Percentiles rank a stretch among this genome's conserved stretches.
These are phyloP conservation scores for Naja naja DNA, from an alignment of 2,113 vertebrate genomes.

Conservation along the genomic window DNA sequence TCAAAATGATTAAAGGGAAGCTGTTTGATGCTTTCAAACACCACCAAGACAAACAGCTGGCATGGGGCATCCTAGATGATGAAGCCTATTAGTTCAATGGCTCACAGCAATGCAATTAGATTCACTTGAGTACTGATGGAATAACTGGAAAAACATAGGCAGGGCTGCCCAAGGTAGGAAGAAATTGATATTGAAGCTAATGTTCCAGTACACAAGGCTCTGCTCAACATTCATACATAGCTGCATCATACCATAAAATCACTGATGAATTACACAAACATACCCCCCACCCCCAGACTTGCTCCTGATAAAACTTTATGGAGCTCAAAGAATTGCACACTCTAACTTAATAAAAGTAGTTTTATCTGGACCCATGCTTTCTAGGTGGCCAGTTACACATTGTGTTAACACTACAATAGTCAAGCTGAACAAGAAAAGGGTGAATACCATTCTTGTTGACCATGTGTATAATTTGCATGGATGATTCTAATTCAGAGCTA, in stretches of 20 bases:
- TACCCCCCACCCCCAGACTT: background rate
- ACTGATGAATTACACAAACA: background rate
- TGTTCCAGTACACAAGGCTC: background rate
- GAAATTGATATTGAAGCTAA: background rate
- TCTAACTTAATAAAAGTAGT: background rate
- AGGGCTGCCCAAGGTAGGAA: constrained; percentile 7
- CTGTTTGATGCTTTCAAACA: constrained; percentile 45
- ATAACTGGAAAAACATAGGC: constrained; percentile 15
- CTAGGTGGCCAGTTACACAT: background rate
- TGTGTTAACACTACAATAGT: background rate
- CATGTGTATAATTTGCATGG: background rate
- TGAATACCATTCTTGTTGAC: background rate
- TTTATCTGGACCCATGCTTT: background rate
- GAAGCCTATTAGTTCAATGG: constrained; percentile 47
- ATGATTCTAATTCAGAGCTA: background rate
- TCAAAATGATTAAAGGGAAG: constrained; percentile 47
- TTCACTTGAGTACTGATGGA: constrained; percentile 49
- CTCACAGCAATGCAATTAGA: constrained; percentile 57
- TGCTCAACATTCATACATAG: background rate
- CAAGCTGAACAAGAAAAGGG: background rate
- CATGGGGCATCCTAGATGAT: constrained; percentile 53
- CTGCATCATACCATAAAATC: background rate
- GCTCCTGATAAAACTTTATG: background rate
- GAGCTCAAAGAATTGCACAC: background rate
- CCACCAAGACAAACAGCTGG: constrained; percentile 57